Base-by-base conservation (phyloP, 2,113 vertebrate species). In the Andinoacara biseriatus region DNA sequence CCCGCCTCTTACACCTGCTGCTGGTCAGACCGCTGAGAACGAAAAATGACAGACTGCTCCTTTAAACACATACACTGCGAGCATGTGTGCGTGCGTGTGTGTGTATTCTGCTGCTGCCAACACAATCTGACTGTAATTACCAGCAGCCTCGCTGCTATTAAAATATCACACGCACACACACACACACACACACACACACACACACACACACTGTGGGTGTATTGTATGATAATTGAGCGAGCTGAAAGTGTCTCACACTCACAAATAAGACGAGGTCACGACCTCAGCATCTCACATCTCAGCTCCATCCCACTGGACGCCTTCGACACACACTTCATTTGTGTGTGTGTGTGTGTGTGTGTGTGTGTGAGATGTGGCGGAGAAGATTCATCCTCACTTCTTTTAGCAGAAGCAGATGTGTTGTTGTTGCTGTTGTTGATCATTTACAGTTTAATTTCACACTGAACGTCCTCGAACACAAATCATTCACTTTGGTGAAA, bases 101-200 rank as follows among this genome's bases (percentile, higher is more conserved):
- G 8, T 58, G 22, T 72, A 2, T 6, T 40, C 33, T 63, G 0
- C 20, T 0, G 20, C 49, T 77, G 43, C 31, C 11, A 17, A 43
- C 35, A 62, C 57, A n/a, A 7, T 46, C 15, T 59, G 58, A 58
- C 24, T 80, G 77, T 81, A 77, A 85, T 87, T 74, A 80, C 31
- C 60, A 7, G 14, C 74, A 49, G 62, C 43, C 61, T 75, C 54
- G 20, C 81, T 77, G 29, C 72, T 67, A 76, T 77, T 84, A 84
- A 79, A 82, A 87, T 78, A 69, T 82, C 74, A 79, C 69, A 87
- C 63, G 76, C 82, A 67, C 58, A 63, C 60, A 46, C 40, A 40
- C 38, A 26, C 29, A 61, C 59, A 60, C 58, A 33, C 31, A 62
- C 31, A 35, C 60, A 62, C 33, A 38, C 33, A 38, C 1, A 22